Conservation (phyloP, 2,888 invertebrate genomes). For the Thelaira solivaga region DNA sequence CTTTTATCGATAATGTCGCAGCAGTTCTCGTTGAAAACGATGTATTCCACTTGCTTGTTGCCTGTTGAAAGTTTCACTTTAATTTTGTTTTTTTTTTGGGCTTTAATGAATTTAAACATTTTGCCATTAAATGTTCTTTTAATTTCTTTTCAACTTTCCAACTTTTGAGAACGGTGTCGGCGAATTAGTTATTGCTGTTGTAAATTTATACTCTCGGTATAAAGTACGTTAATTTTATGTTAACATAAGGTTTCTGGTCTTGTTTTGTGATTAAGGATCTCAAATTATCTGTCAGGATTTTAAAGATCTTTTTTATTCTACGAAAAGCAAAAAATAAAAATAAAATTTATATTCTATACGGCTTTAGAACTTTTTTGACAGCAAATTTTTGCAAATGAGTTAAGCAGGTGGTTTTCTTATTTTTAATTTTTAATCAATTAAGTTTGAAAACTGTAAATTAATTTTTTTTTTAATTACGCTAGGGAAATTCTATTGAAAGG, state of each 20-base stretch:
- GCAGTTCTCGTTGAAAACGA: constrained; percentile 8
- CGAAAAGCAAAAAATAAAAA: background rate
- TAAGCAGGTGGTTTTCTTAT: constrained; percentile 19
- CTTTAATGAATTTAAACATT: constrained; percentile 15
- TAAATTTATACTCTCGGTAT: no score
- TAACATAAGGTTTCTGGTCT: constrained; percentile 31
- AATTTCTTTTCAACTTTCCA: background rate
- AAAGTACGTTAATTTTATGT: constrained; percentile 63
- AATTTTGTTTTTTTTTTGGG: constrained; percentile 2
- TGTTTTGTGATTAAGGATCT: constrained; percentile 40
- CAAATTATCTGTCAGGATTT: constrained; percentile 36
- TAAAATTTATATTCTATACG: background rate
- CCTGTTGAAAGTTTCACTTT: constrained; percentile 38
- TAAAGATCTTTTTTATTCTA: constrained; percentile 15
- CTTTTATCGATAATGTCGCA: background rate
- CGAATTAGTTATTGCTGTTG: constrained; percentile 59
- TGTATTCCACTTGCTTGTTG: background rate
- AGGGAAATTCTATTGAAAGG: no score
- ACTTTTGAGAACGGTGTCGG: constrained; percentile 21
- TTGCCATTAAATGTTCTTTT: constrained; percentile 39
- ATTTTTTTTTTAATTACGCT: background rate
- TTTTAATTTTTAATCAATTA: constrained; percentile 25
- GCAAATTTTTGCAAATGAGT: background rate
- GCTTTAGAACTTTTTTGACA: background rate
- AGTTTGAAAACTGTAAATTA: constrained; percentile 18